A percentile compares a stretch with the other conserved stretches of the same genome.
These are phyloP conservation scores for Gallinago stenura DNA, from an alignment of 2,797 vertebrate species.

Conservation along the genomic window DNA sequence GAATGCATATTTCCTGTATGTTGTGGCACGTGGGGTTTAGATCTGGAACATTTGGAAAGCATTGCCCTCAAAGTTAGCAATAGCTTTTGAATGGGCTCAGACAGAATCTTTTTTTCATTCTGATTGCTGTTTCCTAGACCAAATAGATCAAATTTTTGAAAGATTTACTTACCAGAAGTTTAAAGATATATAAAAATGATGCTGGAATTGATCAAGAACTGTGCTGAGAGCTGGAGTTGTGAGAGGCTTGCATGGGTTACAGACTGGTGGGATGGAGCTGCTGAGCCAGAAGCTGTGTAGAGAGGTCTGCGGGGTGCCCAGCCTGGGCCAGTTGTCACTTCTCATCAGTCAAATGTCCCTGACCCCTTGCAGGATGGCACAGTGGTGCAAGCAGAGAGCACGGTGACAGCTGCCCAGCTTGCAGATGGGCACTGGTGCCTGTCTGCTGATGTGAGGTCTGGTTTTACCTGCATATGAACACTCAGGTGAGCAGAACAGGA, in stretches of 20 bases:
- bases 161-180: not conserved
- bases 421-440: not conserved
- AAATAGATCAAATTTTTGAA: not conserved
- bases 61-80: not conserved
- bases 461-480: not conserved
- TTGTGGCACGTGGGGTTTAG: not conserved
- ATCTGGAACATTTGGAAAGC: not conserved
- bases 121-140: not conserved
- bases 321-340: not conserved
- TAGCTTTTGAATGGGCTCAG: not conserved
- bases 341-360: not conserved
- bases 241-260: fast-evolving
- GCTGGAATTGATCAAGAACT: not conserved
- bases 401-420: not conserved
- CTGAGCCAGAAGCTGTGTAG: not conserved
- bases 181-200: not conserved
- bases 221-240: not conserved
- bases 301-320: not conserved
- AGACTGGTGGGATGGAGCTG: not conserved
- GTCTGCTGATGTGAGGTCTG: not conserved
- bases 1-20: not conserved
- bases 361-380: not conserved
- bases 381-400: not conserved
- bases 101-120: not conserved
- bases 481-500: not conserved